A percentile compares a stretch with the other conserved stretches of the same genome.
These are phyloP conservation scores for Spea hammondii DNA, from an alignment of 2,797 vertebrate genomes.

Conservation along the genomic window DNA sequence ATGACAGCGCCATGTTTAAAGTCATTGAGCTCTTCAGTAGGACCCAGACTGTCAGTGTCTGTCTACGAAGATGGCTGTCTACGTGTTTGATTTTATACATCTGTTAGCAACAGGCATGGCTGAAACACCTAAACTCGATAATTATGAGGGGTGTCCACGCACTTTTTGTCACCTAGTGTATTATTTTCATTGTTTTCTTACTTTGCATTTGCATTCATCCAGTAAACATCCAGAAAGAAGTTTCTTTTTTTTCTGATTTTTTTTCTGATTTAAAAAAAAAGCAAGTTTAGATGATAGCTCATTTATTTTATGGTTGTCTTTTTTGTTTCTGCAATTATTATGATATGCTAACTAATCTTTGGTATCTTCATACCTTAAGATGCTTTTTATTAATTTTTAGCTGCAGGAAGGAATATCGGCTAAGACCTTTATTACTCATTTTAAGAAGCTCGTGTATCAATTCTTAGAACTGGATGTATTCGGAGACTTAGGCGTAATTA, in stretches of 20 bases:
- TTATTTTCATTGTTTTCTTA: slow-evolving; percentile 23
- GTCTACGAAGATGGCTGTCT: no score
- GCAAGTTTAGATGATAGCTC: neutral
- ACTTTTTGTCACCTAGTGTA: no score
- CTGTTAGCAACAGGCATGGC: no score
- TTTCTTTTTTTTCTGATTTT: slow-evolving; percentile 5
- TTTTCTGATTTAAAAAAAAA: neutral
- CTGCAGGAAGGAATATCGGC: neutral
- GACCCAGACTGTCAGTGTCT: no score
- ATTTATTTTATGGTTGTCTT: neutral
- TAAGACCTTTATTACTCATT: neutral
- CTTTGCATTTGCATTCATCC: slow-evolving; percentile 31
- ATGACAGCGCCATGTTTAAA: no score
- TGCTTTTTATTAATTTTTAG: neutral
- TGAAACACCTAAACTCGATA: no score
- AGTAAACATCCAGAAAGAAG: slow-evolving; percentile 8
- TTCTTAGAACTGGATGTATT: neutral
- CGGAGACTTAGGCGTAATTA: neutral
- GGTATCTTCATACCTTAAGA: no score
- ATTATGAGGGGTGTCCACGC: no score
- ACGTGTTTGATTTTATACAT: no score
- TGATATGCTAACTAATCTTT: neutral
- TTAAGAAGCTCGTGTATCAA: neutral
- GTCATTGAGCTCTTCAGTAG: no score
- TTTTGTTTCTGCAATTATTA: neutral